A percentile compares a stretch with the other conserved stretches of the same genome.
These are phyloP conservation scores for Leguminivora glycinivorella DNA, from an alignment of 1,140 invertebrate genomes.

Conservation along the genomic window DNA sequence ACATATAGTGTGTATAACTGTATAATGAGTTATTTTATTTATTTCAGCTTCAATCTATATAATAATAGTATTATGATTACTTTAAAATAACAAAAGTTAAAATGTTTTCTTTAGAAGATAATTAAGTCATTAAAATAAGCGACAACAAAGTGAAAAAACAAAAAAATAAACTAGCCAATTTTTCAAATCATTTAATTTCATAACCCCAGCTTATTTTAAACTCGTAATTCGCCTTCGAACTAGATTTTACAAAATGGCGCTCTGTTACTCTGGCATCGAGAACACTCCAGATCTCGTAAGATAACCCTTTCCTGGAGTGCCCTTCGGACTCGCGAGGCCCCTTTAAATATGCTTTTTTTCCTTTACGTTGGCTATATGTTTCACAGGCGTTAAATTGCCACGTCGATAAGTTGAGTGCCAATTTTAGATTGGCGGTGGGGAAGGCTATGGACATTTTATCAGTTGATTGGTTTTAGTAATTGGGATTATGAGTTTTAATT, in stretches of 20 bases:
- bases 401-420: constrained; percentile 4
- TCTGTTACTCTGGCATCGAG: constrained; percentile 22
- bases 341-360: constrained; percentile 22
- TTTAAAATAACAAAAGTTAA: too few species aligned
- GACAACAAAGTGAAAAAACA: too few species aligned
- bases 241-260: constrained; percentile 21
- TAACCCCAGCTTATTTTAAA: not conserved
- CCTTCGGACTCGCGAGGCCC: constrained; percentile 16
- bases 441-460: not conserved
- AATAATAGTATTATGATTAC: too few species aligned
- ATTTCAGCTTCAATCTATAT: too few species aligned
- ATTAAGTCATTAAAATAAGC: too few species aligned
- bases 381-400: constrained; percentile 10
- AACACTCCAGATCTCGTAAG: constrained; percentile 17
- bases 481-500: not conserved
- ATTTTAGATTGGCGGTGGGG: not conserved
- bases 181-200: not conserved
- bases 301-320: constrained; percentile 19
- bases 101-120: too few species aligned
- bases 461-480: constrained; percentile 44
- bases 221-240: not conserved
- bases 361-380: constrained; percentile 26
- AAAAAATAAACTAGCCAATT: not conserved
- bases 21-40: too few species aligned
- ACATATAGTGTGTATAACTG: too few species aligned